Evolutionary conservation across 2,797 vertebrate genomes (phyloP), one percentile per base, ranked within the genome.

Genomic region (Pogonophryne albipinna): DNA sequence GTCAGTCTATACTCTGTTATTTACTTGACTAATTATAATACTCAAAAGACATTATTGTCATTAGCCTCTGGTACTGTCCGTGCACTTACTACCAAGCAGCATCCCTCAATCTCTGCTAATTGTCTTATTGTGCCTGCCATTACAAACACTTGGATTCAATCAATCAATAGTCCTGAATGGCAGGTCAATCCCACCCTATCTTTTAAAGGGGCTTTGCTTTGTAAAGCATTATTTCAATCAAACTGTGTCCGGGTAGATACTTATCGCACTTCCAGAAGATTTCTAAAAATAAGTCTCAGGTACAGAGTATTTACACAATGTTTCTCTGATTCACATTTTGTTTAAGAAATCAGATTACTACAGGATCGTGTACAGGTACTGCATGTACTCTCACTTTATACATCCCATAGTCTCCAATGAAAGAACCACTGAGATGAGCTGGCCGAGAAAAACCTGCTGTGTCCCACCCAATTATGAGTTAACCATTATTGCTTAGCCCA

Each of bases 401-500:
- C 19, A 10, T 68, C 31, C 1, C 14, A 2, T 17, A 53, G 41
- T 58, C 55, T 56, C 68, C 51, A 53, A 8, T 66, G 61, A 62
- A 75, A 60, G 19, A 63, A 63, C 38, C 44, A 31, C 23, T 46
- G 63, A 79, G 66, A 65, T 61, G 47, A 63, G 59, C 52, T 61
- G 68, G 42, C 62, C 44, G 13, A 58, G 55, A 56, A 16, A 78
- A 78, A 61, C 49, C 45, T 4, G 62, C 71, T 46, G 27, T 65
- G 38, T 75, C 67, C 71, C 46, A 70, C 66, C 71, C 66, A 78
- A 52, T 80, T 71, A 89, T 82, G 60, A 55, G 46, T 20, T 13
- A 59, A 72, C 72, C 75, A 84, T 86, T 78, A 78, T 71, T 82
- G 77, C 77, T 87, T 62, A 82, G 85, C 70, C 86, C 55, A 60